A percentile compares a stretch with the other conserved stretches of the same genome.
Evolutionary conservation across 2,113 vertebrate genomes (phyloP).

Genomic region (Corydoras sp.): DNA sequence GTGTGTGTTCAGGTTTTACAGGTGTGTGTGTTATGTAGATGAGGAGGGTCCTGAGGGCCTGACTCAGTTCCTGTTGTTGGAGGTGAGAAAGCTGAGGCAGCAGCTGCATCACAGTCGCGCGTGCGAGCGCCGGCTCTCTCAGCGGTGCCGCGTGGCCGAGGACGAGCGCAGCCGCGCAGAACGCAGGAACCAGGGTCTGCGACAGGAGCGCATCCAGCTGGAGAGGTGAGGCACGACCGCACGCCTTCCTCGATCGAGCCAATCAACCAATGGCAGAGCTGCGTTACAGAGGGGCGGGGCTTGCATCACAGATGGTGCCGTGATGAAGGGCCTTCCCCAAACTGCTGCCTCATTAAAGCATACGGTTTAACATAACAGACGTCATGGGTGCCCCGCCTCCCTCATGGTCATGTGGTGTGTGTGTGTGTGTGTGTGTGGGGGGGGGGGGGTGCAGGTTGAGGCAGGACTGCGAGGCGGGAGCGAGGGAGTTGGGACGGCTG

Average conservation of each 20-base stretch:
- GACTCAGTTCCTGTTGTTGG: slow-evolving; percentile 91
- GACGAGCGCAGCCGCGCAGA: slow-evolving; percentile 76
- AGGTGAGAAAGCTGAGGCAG: slow-evolving; percentile 81
- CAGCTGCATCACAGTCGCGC: slow-evolving; percentile 76
- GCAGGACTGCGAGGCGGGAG: slow-evolving; percentile 81
- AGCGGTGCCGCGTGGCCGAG: slow-evolving; percentile 77
- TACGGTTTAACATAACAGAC: too few species aligned
- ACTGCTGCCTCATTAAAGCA: too few species aligned
- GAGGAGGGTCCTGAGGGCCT: slow-evolving; percentile 90
- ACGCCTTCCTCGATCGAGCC: too few species aligned
- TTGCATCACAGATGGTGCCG: too few species aligned
- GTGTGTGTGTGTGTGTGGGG: slow-evolving; percentile 24
- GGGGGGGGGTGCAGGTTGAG: slow-evolving; percentile 56
- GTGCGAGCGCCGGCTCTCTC: slow-evolving; percentile 79
- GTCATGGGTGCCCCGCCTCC: too few species aligned
- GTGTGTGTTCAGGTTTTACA: not conserved
- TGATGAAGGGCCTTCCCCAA: too few species aligned
- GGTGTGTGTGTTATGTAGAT: slow-evolving; percentile 53
- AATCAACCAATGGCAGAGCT: too few species aligned
- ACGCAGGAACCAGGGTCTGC: slow-evolving; percentile 72
- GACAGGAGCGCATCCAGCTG: slow-evolving; percentile 72
- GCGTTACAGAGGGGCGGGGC: too few species aligned
- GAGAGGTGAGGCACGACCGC: slow-evolving; percentile 56
- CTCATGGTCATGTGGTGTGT: not conserved
- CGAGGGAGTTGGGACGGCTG: slow-evolving; percentile 77